These are phyloP conservation scores for Cynoglossus semilaevis DNA, from an alignment of 2,113 vertebrate genomes.

Conservation along the genomic window DNA sequence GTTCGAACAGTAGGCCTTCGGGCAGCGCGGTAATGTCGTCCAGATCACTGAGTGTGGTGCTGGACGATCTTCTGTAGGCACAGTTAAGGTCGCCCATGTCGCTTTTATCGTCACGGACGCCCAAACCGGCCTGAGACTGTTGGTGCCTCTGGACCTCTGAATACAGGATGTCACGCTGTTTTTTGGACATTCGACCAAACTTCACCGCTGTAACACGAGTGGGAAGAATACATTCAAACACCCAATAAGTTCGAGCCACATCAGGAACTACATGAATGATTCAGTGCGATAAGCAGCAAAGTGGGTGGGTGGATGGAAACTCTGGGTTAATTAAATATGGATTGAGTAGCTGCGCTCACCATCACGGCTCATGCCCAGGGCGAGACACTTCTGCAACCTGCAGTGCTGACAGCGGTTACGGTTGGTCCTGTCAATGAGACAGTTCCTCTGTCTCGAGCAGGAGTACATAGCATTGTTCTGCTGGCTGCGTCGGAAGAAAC, in stretches of 20 bases:
- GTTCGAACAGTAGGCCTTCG: slow-evolving; percentile 84
- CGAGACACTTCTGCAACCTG: slow-evolving; percentile 89
- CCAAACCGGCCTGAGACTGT: slow-evolving; percentile 72
- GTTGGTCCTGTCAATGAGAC: slow-evolving; percentile 89
- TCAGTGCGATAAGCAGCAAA: slow-evolving; percentile 2
- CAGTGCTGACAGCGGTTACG: slow-evolving; percentile 94
- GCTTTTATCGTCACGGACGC: slow-evolving; percentile 52
- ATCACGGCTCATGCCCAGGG: slow-evolving; percentile 89
- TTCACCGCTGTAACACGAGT: slow-evolving; percentile 80
- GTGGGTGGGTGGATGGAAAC: slow-evolving; percentile 19
- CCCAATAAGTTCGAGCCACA: slow-evolving; percentile 6
- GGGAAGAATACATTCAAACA: slow-evolving; percentile 7
- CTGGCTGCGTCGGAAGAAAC: slow-evolving; percentile 89
- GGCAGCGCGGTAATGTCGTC: slow-evolving; percentile 83
- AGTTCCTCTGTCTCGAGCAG: slow-evolving; percentile 90
- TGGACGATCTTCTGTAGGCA: slow-evolving; percentile 81
- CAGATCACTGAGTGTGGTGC: slow-evolving; percentile 79
- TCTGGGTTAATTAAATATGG: slow-evolving; percentile 35
- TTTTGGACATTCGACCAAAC: slow-evolving; percentile 95
- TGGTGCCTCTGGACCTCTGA: slow-evolving; percentile 93
- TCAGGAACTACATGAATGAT: neutral
- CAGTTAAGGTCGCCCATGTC: slow-evolving; percentile 66
- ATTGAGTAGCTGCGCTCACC: slow-evolving; percentile 73
- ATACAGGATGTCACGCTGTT: slow-evolving; percentile 89
- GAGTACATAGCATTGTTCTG: slow-evolving; percentile 93